Evolutionary conservation across 1,140 invertebrate genomes (phyloP), one percentile per base, ranked within the genome.

Genomic region (Maniola jurtina): DNA sequence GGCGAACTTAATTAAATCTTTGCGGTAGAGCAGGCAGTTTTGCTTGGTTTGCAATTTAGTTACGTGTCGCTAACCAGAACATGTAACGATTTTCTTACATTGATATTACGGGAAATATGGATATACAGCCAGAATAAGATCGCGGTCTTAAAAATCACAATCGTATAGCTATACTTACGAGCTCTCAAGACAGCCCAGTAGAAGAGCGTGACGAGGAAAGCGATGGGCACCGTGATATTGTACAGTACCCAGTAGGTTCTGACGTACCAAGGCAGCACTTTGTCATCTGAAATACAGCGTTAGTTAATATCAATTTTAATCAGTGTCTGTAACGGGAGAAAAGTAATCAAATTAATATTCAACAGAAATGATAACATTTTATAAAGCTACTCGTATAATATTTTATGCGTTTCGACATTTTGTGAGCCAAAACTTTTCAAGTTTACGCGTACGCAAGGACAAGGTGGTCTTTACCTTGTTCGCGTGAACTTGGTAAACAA

Each of bases 171-270:
- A 2, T 55, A 55, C 89, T 86, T 86, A 93, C 93, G 77, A 47
- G 92, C 86, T 78, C 93, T 88, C 73, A 94, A 91, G 1, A 95
- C 90, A 2, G 80, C 72, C 95, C 95, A 96, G 75, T 95, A 96
- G 36, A 93, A 91, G 2, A 93, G 70, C 0, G 94, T 94, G 33
- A 95, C 93, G 2, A 92, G 92, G 61, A 95, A 84, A 3, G 94
- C 93, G 14, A 93, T 79, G 3, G 92, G 92, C 2, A 92, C 92
- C 0, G 93, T 79, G 2, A 93, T 92, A 40, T 93, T 93, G 84
- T 94, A 93, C 2, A 93, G 68, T 34, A 93, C 89, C 94, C 94
- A 95, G 70, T 95, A 95, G 2, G 92, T 68, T 66, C 92, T 93
- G 66, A 94, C 93, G 16, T 91, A 83, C 84, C 86, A 88, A 33